Conservation (phyloP, 35 echinoderm and acorn worm species). For the Apostichopus californicus region DNA sequence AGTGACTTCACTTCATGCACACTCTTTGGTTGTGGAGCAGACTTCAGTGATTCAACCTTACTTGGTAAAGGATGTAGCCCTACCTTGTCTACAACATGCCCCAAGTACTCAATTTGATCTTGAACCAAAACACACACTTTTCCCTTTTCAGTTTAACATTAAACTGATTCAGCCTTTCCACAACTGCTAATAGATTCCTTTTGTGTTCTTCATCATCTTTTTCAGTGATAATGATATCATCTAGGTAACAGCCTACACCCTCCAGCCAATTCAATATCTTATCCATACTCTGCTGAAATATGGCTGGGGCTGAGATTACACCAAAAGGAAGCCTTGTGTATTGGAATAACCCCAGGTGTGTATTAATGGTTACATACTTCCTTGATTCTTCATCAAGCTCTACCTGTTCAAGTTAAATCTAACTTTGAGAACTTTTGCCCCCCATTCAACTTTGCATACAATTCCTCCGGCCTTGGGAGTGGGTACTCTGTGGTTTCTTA, state of each 20-base stretch:
- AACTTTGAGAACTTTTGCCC: conserved; percentile 59
- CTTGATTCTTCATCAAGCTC: conserved; percentile 50
- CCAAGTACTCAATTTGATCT: neutral
- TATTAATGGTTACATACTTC: conserved; percentile 57
- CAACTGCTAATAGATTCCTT: too few relatives aligned
- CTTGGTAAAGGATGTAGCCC: neutral
- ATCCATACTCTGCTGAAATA: conserved; percentile 55
- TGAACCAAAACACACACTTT: conserved; percentile 33
- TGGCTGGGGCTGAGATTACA: conserved; percentile 49
- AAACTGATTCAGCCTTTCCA: too few relatives aligned
- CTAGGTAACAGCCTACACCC: conserved; percentile 46
- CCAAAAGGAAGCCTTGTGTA: conserved; percentile 61
- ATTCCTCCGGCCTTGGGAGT: conserved; percentile 59
- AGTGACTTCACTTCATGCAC: conserved; percentile 25
- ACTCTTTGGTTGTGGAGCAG: conserved; percentile 12
- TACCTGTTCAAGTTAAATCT: conserved; percentile 49
- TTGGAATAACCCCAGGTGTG: conserved; percentile 54
- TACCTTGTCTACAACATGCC: neutral
- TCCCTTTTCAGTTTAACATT: neutral
- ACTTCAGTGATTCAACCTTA: neutral
- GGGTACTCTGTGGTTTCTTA: conserved; percentile 56
- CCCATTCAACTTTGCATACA: conserved; percentile 51
- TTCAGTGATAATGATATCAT: conserved; percentile 61
- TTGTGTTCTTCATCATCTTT: too few relatives aligned
- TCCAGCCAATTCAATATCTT: conserved; percentile 40